Percentiles rank a stretch among this genome's conserved stretches.
These are phyloP conservation scores for Hydrolagus colliei DNA, from an alignment of 2,797 vertebrate species.

Conservation along the genomic window DNA sequence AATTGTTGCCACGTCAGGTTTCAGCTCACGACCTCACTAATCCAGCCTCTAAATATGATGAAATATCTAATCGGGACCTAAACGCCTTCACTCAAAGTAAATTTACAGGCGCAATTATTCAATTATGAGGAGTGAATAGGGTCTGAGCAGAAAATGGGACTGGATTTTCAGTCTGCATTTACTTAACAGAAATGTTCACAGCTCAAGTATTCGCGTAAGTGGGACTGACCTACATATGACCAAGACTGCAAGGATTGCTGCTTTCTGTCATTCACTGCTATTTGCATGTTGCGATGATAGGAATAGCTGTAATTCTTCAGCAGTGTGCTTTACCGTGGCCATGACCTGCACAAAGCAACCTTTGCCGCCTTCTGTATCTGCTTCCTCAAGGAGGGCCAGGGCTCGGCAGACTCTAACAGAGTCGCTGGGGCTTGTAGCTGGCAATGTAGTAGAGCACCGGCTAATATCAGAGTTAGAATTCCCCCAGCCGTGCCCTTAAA, in stretches of 20 bases:
- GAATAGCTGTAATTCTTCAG: slow-evolving; percentile 27
- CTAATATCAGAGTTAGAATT: slow-evolving; percentile 19
- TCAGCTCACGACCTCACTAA: no score
- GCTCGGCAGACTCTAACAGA: background rate
- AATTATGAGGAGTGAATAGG: background rate
- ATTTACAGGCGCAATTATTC: background rate
- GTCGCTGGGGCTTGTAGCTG: slow-evolving; percentile 27
- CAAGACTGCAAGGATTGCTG: background rate
- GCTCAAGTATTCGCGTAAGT: background rate
- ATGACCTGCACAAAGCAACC: slow-evolving; percentile 10
- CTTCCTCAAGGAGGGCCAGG: slow-evolving; percentile 5
- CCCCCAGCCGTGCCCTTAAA: slow-evolving; percentile 15
- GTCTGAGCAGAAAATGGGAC: background rate
- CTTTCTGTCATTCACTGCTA: background rate
- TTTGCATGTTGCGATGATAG: background rate
- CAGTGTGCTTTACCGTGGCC: background rate
- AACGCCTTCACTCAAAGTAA: no score
- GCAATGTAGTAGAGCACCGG: slow-evolving; percentile 9
- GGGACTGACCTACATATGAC: background rate
- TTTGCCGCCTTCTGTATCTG: background rate
- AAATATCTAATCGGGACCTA: no score
- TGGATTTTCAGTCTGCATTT: background rate
- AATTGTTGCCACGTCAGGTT: no score
- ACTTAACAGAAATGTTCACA: slow-evolving; percentile 7
- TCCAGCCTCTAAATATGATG: no score